Evolutionary conservation across 2,113 vertebrate species (phyloP), one percentile per base, ranked within the genome.

Genomic region (Megaceryle maxima): DNA sequence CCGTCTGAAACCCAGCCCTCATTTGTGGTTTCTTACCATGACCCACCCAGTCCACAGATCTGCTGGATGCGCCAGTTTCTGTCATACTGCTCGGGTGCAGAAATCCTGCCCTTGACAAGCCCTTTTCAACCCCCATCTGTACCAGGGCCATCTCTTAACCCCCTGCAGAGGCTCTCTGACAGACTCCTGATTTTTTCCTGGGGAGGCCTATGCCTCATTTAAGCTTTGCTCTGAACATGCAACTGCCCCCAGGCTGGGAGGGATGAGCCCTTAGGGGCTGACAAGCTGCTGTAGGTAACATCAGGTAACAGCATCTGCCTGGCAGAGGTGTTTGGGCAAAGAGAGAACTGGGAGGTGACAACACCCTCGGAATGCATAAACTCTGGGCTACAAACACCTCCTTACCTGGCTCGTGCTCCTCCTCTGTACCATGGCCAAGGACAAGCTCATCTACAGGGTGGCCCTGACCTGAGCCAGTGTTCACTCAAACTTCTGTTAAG

Each of bases 51-150:
- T 9, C 39, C 81, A 11, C 22, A 8, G 41, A 17, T 43, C 67
- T 24, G 22, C 53, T 33, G 87, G 57, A 76, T 60, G 57, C 1
- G 2, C 80, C 76, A 41, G 73, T 11, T 44, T 14, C 51, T 39
- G 11, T 69, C 69, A 64, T 53, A 35, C 66, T 48, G 13, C 60
- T 35, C 1, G 0, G 41, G 39, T 24, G 68, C 1, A 0, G 51
- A 75, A 87, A 78, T 56, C 76, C 79, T 73, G 81, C 55, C 66
- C 78, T 72, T 25, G 64, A 51, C 33, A 43, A 81, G 66, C 6
- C 20, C 31, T 88, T 69, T 39, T 8, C 83, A 59, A 21, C 37
- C 50, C 35, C 48, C 8, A 62, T 91, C 87, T 63, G 57, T n/a
- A 1, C 14, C 15, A 1, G 19, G 25, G 64, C 29, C 6, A 18